Conservation (phyloP, 1,140 invertebrate species). For the Drosophila lowei region DNA sequence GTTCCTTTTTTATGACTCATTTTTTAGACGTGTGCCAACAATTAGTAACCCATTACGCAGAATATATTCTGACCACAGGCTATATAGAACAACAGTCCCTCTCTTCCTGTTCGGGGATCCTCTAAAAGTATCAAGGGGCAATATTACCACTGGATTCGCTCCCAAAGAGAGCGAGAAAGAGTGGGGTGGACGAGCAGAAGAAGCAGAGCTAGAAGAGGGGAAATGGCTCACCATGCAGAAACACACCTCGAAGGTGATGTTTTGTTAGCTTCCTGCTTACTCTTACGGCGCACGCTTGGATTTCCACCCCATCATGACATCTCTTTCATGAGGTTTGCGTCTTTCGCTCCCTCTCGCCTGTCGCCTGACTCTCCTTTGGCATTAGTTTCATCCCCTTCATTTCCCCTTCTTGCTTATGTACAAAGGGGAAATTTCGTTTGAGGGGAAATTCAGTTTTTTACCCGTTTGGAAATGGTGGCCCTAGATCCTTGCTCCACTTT, state of each 20-base stretch:
- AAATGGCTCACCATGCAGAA: background rate
- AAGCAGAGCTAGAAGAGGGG: conserved; percentile 11
- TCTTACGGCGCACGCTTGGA: conserved; percentile 71
- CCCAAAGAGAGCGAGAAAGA: background rate
- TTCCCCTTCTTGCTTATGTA: conserved; percentile 22
- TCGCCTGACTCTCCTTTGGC: conserved; percentile 20
- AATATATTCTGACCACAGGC: conserved; percentile 56
- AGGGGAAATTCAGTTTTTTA: background rate
- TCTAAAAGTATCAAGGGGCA: conserved; percentile 1
- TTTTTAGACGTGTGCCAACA: conserved; percentile 73
- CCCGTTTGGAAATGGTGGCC: background rate
- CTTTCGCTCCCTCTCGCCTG: conserved; percentile 54
- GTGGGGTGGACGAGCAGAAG: background rate
- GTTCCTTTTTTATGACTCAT: conserved; percentile 60
- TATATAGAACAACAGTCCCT: conserved; percentile 39
- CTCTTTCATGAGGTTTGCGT: conserved; percentile 67
- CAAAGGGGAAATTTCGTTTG: conserved; percentile 60
- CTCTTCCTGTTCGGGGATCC: conserved; percentile 10
- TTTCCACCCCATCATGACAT: conserved; percentile 37
- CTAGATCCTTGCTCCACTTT: conserved; percentile 28
- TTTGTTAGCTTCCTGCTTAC: conserved; percentile 62
- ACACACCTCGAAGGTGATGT: no score
- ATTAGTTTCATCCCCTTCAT: conserved; percentile 62
- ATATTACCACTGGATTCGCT: background rate
- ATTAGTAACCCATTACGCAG: conserved; percentile 64